Percentiles rank a stretch among this genome's conserved stretches.
Conservation (phyloP, 2,888 invertebrate species). For the Phytoseiulus persimilis region DNA sequence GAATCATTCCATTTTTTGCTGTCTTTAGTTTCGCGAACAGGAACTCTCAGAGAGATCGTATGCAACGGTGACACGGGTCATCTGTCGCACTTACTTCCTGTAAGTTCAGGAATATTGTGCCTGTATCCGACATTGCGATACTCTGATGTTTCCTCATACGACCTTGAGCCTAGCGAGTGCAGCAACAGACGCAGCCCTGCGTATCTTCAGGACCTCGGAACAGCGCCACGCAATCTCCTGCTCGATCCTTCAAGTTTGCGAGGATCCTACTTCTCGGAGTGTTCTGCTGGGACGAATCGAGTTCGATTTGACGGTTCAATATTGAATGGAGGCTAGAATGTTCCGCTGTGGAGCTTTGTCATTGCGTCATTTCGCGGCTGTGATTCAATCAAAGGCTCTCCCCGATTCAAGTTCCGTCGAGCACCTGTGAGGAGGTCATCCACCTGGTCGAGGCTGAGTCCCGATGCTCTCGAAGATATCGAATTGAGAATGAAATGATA, state of each 20-base stretch:
- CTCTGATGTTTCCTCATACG: neutral
- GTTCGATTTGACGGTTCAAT: neutral
- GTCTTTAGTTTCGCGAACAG: too few relatives aligned
- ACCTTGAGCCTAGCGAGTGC: slow-evolving; percentile 13
- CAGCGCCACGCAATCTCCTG: slow-evolving; percentile 10
- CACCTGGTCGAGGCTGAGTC: slow-evolving; percentile 23
- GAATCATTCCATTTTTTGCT: neutral
- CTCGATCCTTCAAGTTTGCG: slow-evolving; percentile 17
- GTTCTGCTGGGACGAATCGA: neutral
- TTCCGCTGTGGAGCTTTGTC: too few relatives aligned
- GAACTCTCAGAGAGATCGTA: neutral
- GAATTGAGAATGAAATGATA: neutral
- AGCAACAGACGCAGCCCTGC: slow-evolving; percentile 31
- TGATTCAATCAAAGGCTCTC: too few relatives aligned
- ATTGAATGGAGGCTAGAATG: too few relatives aligned
- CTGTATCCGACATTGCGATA: neutral
- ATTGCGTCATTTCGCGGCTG: too few relatives aligned
- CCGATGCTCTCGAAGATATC: slow-evolving; percentile 21
- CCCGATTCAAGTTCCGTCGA: neutral
- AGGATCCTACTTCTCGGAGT: slow-evolving; percentile 13
- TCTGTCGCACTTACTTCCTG: neutral
- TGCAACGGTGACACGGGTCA: neutral
- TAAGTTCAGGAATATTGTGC: slow-evolving; percentile 15
- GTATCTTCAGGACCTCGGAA: slow-evolving; percentile 22
- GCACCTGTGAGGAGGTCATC: neutral